Evolutionary conservation across 2,113 vertebrate genomes (phyloP).

Genomic region (Phyllostomus hastatus): DNA sequence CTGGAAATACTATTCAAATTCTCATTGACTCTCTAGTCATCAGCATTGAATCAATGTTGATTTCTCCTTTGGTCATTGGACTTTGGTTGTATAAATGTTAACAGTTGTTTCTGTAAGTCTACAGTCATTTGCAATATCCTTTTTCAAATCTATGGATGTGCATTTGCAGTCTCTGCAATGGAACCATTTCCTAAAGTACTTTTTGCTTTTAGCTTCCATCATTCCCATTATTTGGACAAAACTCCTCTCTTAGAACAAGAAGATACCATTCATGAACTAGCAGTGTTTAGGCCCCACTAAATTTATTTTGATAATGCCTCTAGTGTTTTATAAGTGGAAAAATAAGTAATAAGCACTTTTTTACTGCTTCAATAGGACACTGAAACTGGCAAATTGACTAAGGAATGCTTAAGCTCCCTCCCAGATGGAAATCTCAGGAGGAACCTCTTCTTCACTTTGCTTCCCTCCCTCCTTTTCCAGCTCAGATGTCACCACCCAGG

Average conservation of each 20-base stretch:
- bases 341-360: background rate
- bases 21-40: background rate
- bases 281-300: background rate
- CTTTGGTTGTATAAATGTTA: background rate
- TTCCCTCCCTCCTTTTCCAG: background rate
- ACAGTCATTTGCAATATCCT: background rate
- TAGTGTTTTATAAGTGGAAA: background rate
- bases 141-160: background rate
- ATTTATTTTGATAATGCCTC: background rate
- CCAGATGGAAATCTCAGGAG: background rate
- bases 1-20: background rate
- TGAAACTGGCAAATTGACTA: background rate
- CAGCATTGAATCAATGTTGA: background rate
- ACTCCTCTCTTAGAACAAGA: background rate
- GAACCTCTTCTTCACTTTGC: background rate
- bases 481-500: accelerated
- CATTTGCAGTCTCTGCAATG: background rate
- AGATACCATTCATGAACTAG: background rate
- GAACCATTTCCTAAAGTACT: background rate
- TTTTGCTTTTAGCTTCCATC: background rate
- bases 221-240: background rate
- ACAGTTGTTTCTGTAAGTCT: background rate
- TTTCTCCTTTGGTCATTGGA: background rate
- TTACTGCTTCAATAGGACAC: background rate
- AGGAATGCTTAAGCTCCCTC: background rate